These are phyloP conservation scores for Epinephelus awoara DNA, from an alignment of 2,797 vertebrate species.

Conservation along the genomic window DNA sequence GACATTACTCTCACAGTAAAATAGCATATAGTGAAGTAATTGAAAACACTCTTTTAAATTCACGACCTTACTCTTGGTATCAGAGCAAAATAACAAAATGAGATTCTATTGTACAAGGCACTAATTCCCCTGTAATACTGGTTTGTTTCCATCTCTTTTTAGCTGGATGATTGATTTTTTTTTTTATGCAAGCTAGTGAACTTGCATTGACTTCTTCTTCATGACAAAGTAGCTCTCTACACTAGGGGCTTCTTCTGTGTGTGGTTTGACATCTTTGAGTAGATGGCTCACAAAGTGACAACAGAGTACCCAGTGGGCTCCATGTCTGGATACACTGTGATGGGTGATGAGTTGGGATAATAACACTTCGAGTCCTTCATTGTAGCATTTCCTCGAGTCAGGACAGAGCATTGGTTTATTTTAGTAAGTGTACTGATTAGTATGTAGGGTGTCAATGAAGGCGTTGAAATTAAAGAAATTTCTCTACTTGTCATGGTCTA, in stretches of 20 bases:
- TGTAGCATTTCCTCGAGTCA: background rate
- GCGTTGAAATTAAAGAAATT: background rate
- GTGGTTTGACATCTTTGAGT: slow-evolving; percentile 47
- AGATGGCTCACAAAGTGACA: slow-evolving; percentile 32
- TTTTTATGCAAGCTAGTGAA: background rate
- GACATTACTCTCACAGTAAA: too few species aligned
- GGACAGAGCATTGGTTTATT: slow-evolving; percentile 3
- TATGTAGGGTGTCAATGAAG: background rate
- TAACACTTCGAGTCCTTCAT: background rate
- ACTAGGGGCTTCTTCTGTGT: slow-evolving; percentile 30
- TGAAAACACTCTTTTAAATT: too few species aligned
- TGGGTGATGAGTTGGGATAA: slow-evolving; percentile 12
- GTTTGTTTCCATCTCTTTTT: background rate
- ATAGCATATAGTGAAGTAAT: too few species aligned
- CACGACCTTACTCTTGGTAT: background rate
- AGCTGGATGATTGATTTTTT: slow-evolving; percentile 17
- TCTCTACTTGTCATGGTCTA: background rate
- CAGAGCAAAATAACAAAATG: background rate
- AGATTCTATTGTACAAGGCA: background rate
- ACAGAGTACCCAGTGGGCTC: slow-evolving; percentile 22
- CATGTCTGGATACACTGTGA: slow-evolving; percentile 9
- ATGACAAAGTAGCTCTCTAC: slow-evolving; percentile 6
- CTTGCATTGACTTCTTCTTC: slow-evolving; percentile 11
- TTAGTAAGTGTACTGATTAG: background rate
- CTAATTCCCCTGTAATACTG: background rate